A percentile compares a stretch with the other conserved stretches of the same genome.
phyloP scores from a whole-genome alignment of 2,888 invertebrate genomes.

The Rhamnusium bicolor region DNA sequence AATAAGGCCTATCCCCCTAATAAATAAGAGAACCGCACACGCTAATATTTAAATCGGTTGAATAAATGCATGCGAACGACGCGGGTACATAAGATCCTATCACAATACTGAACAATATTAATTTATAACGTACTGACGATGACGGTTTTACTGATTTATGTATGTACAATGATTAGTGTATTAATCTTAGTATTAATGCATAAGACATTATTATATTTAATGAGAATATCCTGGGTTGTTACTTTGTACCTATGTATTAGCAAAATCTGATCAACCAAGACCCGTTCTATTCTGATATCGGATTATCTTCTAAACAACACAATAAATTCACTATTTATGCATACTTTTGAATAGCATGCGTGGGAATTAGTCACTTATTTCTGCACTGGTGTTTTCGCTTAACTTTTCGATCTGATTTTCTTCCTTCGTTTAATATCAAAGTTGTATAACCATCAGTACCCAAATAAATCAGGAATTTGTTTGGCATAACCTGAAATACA shows the following conservation, averaged over 20 bases:
- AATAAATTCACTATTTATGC: not conserved
- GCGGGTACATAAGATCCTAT: conserved; percentile 22
- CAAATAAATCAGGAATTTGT: too few relatives aligned
- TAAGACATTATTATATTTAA: not conserved
- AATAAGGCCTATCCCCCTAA: conserved; percentile 26
- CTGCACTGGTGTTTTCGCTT: too few relatives aligned
- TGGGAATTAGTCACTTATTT: not conserved
- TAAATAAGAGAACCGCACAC: conserved; percentile 32
- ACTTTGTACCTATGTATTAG: too few relatives aligned
- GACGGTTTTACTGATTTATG: conserved; percentile 15
- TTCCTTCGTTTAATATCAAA: too few relatives aligned
- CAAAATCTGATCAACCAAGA: not conserved
- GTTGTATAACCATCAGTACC: too few relatives aligned
- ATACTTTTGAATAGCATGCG: not conserved
- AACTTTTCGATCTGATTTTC: too few relatives aligned
- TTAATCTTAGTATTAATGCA: not conserved
- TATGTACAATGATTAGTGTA: not conserved
- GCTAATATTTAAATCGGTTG: conserved; percentile 16
- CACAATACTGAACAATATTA: conserved; percentile 26
- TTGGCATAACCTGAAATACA: too few relatives aligned
- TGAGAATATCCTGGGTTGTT: conserved; percentile 3
- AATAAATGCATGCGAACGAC: conserved; percentile 30
- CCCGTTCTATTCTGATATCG: conserved; percentile 2
- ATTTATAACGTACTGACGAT: conserved; percentile 3
- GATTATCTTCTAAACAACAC: not conserved